Evolutionary conservation across 2,113 vertebrate genomes (phyloP).

Genomic region (Eurypyga helias): DNA sequence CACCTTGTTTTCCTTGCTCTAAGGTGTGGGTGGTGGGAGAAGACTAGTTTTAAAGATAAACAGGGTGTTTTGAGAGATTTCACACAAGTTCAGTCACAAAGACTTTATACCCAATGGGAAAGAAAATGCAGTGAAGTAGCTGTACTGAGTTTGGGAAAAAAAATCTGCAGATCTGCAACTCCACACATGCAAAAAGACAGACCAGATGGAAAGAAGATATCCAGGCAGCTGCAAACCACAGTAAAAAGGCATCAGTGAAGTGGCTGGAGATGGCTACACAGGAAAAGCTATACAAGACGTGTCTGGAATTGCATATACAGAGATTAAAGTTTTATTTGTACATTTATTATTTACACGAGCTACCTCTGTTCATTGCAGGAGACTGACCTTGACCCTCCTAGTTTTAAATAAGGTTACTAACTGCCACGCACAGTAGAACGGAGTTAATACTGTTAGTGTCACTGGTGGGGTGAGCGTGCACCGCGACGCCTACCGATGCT

Average conservation of each 20-base stretch:
- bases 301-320: constrained; percentile 16
- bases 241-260: background rate
- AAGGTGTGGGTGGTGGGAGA: accelerated
- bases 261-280: background rate
- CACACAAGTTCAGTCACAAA: background rate
- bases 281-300: background rate
- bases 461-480: background rate
- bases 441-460: constrained; percentile 37
- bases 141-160: background rate
- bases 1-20: background rate
- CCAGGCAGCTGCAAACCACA: background rate
- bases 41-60: background rate
- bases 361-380: background rate
- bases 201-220: background rate
- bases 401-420: background rate
- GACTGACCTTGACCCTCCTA: constrained; percentile 2
- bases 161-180: background rate
- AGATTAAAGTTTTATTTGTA: background rate
- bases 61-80: background rate
- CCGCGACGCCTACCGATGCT: background rate
- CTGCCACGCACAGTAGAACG: background rate
- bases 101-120: background rate
- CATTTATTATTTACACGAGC: constrained; percentile 20
- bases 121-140: background rate
- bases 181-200: background rate